These are phyloP conservation scores for Vandiemenella viatica DNA, from an alignment of 2,888 invertebrate genomes.

Conservation along the genomic window DNA sequence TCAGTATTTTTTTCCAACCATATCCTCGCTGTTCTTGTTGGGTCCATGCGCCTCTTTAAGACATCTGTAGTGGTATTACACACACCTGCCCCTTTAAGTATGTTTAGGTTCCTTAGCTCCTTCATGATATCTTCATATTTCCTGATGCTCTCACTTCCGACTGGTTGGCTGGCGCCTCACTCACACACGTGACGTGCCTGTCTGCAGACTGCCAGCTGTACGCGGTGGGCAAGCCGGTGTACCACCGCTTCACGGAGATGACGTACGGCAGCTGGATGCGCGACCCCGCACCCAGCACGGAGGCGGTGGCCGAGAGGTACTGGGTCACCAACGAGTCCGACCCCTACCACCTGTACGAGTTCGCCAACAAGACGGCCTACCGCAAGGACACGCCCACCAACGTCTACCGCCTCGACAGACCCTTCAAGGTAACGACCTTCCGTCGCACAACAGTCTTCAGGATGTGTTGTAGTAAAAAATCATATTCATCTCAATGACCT, in stretches of 20 bases:
- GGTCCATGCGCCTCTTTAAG: no score
- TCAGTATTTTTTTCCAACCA: no score
- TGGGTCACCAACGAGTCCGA: slow-evolving; percentile 74
- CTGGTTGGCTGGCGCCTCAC: no score
- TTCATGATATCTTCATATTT: no score
- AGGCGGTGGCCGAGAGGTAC: slow-evolving; percentile 47
- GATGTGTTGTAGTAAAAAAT: no score
- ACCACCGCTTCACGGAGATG: slow-evolving; percentile 62
- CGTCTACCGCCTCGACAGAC: slow-evolving; percentile 27
- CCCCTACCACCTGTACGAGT: slow-evolving; percentile 59
- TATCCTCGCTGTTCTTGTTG: no score
- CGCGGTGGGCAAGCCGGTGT: slow-evolving; percentile 87
- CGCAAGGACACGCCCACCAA: slow-evolving; percentile 37
- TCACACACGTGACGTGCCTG: no score
- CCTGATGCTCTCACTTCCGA: no score
- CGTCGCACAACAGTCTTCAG: neutral
- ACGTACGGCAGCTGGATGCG: slow-evolving; percentile 74
- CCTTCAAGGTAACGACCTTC: slow-evolving; percentile 32
- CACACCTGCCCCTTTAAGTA: no score
- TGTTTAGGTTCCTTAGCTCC: no score
- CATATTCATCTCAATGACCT: no score
- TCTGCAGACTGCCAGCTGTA: slow-evolving; percentile 68
- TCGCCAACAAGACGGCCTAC: slow-evolving; percentile 53
- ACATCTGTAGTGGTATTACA: no score
- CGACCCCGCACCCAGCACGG: slow-evolving; percentile 45